Percentiles rank a stretch among this genome's conserved stretches.
Conservation (phyloP, 2,888 invertebrate genomes). For the Lithosia quadra region DNA sequence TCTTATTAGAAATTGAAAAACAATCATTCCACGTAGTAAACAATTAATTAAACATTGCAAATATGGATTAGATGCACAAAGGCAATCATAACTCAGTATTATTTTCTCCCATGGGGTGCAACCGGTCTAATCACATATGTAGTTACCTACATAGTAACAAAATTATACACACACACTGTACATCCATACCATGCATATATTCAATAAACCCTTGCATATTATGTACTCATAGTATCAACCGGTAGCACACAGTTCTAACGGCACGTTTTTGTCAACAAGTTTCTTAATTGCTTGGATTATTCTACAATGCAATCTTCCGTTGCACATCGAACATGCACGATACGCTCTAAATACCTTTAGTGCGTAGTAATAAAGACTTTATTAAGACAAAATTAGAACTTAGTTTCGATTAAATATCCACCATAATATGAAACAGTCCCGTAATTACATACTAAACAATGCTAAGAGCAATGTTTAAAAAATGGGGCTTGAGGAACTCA, state of each 20-base stretch:
- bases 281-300: constrained; percentile 48
- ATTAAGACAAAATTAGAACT: constrained; percentile 33
- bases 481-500: constrained; percentile 63
- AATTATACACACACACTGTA: no score
- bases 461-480: constrained; percentile 59
- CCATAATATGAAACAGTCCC: constrained; percentile 50
- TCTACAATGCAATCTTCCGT: constrained; percentile 63
- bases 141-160: no score
- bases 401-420: constrained; percentile 26
- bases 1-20: no score
- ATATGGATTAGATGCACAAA: no score
- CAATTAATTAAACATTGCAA: no score
- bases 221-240: neutral
- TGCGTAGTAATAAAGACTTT: constrained; percentile 43
- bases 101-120: no score
- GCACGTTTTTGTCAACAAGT: constrained; percentile 43
- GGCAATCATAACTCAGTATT: no score
- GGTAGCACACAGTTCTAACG: constrained; percentile 37
- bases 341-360: constrained; percentile 61
- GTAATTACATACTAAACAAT: constrained; percentile 63
- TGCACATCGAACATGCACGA: constrained; percentile 60
- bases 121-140: no score
- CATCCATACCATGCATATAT: neutral
- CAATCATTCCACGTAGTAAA: no score
- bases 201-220: neutral